Conservation (phyloP, 2,113 vertebrate species). For the Melanostigma gelatinosum region DNA sequence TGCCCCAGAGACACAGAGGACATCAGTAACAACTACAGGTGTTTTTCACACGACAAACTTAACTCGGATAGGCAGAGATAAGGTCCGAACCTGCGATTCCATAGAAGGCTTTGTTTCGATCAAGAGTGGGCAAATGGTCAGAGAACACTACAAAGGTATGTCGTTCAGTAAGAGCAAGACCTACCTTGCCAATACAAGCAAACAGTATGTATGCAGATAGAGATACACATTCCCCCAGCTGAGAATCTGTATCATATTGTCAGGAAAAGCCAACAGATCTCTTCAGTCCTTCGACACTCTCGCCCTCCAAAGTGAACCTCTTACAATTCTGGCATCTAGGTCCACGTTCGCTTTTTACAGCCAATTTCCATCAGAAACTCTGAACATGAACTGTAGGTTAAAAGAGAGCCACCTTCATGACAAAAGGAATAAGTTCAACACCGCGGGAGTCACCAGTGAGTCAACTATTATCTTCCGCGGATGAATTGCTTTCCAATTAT, state of each 20-base stretch:
- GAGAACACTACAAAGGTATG: not conserved
- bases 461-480: slow-evolving; percentile 5
- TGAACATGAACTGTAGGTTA: not conserved
- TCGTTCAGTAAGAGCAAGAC: no score
- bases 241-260: not conserved
- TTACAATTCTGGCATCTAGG: not conserved
- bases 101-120: not conserved
- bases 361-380: not conserved
- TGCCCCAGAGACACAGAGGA: not conserved
- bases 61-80: no score
- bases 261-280: not conserved
- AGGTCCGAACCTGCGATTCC: not conserved
- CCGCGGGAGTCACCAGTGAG: not conserved
- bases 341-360: not conserved
- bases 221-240: not conserved
- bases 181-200: no score
- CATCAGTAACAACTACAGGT: not conserved
- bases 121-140: not conserved
- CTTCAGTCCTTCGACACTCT: not conserved
- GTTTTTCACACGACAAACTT: no score
- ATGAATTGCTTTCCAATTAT: slow-evolving; percentile 37
- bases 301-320: not conserved
- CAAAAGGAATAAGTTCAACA: slow-evolving; percentile 9
- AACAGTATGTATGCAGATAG: no score
- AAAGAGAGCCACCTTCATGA: not conserved